Base-by-base conservation (phyloP, 2,888 invertebrate genomes). In the Catocala fraxini region DNA sequence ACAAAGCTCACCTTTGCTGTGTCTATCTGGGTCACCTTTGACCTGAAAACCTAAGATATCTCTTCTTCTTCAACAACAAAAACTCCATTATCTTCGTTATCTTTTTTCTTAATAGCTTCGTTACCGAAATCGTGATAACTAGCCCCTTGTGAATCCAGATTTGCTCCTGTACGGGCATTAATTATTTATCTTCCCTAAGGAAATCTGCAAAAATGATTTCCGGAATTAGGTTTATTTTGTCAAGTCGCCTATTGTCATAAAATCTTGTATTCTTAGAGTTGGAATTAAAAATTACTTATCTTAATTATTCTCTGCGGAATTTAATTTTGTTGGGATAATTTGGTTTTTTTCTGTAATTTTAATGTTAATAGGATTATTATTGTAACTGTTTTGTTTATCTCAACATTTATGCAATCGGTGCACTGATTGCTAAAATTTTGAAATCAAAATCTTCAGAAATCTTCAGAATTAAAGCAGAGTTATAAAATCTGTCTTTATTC, bases 111-210 rank as follows among this genome's bases (percentile, higher is more conserved):
- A 39, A 39, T 53, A 11, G 52, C 41, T 59, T 56, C 6, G 9
- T 49, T 69, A 42, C 33, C 42, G 35, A 39, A 10, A 13, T 49
- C 39, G 42, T 43, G 4, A 2, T 67, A 67, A 63, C 54, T 49
- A 55, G 52, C 64, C 74, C 35, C 61, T 6, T 5, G 12, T 25
- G 63, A 39, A 54, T 63, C 25, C 15, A 57, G 60, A 63, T 70
- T 61, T 54, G 55, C 57, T 51, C 68, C 53, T 33, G 39, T 52
- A 57, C 53, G 51, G 60, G 34, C 47, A 62, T 63, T 65, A 51
- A 61, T 71, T 66, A 70, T 61, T 63, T 67, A 65, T 58, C 51
- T 46, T 54, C 46, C 12, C 51, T 33, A 11, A 49, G 51, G 11
- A 51, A 59, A 46, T 56, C 12, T 48, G 34, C 0, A 25, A 12